Base-by-base conservation (phyloP, 2,113 vertebrate species). In the Oncorhynchus masou region DNA sequence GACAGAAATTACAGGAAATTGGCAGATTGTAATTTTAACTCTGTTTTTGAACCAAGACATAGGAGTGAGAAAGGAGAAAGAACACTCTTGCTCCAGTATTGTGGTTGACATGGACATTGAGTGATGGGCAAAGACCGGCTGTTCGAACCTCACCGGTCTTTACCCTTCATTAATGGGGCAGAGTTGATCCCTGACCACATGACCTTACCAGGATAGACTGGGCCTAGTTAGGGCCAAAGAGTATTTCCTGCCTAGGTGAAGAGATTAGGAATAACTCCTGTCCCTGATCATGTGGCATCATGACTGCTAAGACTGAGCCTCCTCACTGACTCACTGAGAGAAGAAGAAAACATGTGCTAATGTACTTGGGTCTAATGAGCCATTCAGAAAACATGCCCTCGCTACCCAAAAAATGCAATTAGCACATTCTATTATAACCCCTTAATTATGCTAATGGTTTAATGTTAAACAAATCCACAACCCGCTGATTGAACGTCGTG, bases 401-500 rank as follows among this genome's bases (percentile, higher is more conserved):
- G 88, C 88, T 90, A 92, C 88, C 90, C 91, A 94, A 94, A 85
- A 45, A 93, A 94, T 91, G 89, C 91, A 93, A 94, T 94, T 94
- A 94, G 91, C 88, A 91, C 92, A 93, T 94, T 92, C 92, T 91
- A 90, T 92, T 89, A 92, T 92, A 91, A 93, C 86, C 91, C 91
- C 86, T 91, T 93, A 92, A 94, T 94, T 94, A 94, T 93, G 91
- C 84, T 92, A 94, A 93, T 93, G 84, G 79, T 65, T 64, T 91
- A 90, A 90, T 91, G 90, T 93, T 92, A 93, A 93, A 94, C 92
- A 94, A 92, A 94, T 90, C 88, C 91, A 91, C 91, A 91, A 88
- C 91, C 90, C 88, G 88, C 79, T 91, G 89, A 93, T 93, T 91
- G 92, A 74, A 48, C 87, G 51, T 77, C 57, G 72, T 72, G 85